These are phyloP conservation scores for Varanus komodoensis DNA, from an alignment of 2,113 vertebrate species.

Conservation along the genomic window DNA sequence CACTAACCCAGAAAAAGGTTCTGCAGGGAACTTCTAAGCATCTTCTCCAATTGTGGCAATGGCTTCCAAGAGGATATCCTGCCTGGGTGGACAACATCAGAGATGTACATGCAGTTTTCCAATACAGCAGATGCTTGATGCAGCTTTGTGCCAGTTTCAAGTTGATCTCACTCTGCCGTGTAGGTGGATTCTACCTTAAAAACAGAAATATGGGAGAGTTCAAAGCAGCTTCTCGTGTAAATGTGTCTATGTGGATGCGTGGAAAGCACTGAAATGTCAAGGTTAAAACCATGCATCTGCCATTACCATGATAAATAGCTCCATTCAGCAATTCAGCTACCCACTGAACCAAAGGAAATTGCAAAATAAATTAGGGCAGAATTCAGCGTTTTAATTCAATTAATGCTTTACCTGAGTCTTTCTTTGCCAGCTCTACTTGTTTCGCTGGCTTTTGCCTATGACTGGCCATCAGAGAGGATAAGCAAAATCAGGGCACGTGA, in stretches of 20 bases:
- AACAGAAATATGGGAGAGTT: background rate
- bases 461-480: background rate
- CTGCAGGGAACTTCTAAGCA: background rate
- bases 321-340: background rate
- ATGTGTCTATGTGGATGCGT: too few relatives aligned
- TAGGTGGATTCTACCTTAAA: background rate
- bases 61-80: background rate
- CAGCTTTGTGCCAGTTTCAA: background rate
- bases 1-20: background rate
- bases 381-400: too few relatives aligned
- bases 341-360: background rate
- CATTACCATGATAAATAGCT: background rate
- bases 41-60: background rate
- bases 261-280: background rate
- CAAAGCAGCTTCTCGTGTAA: background rate
- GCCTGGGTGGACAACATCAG: background rate
- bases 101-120: background rate
- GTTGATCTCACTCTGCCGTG: background rate
- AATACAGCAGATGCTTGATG: background rate
- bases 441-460: background rate
- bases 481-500: background rate
- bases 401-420: too few relatives aligned
- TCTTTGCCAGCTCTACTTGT: background rate
- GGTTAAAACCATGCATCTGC: background rate
- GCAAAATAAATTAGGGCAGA: background rate